Conservation (phyloP, 2,888 invertebrate genomes). For the Microctonus aethiopoides region DNA sequence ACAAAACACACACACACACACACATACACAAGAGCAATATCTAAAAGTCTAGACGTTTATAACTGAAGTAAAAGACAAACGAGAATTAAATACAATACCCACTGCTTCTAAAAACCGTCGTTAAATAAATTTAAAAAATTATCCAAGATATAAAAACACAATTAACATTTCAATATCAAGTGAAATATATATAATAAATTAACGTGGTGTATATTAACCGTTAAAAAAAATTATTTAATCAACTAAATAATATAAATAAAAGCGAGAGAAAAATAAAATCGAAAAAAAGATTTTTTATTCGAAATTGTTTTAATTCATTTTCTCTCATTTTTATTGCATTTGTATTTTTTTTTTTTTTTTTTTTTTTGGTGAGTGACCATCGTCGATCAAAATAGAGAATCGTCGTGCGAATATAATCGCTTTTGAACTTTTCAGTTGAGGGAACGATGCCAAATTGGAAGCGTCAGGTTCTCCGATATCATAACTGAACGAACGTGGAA, state of each 20-base stretch:
- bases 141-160: too few species aligned
- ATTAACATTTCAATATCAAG: too few species aligned
- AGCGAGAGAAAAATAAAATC: too few species aligned
- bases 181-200: too few species aligned
- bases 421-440: conserved; percentile 26
- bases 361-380: not conserved
- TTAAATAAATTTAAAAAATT: too few species aligned
- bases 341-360: not conserved
- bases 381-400: not conserved
- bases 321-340: not conserved
- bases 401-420: not conserved
- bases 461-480: conserved; percentile 34
- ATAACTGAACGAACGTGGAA: conserved; percentile 41
- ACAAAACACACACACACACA: not conserved
- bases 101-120: too few species aligned
- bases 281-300: too few species aligned
- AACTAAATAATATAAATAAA: too few species aligned
- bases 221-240: too few species aligned
- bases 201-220: too few species aligned
- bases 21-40: not conserved
- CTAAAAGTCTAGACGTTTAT: not conserved
- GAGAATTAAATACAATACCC: not conserved
- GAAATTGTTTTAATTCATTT: not conserved
- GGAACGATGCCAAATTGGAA: conserved; percentile 35
- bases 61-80: not conserved